phyloP scores from a whole-genome alignment of 1,140 invertebrate genomes.

The Bilobella aurantiaca region DNA sequence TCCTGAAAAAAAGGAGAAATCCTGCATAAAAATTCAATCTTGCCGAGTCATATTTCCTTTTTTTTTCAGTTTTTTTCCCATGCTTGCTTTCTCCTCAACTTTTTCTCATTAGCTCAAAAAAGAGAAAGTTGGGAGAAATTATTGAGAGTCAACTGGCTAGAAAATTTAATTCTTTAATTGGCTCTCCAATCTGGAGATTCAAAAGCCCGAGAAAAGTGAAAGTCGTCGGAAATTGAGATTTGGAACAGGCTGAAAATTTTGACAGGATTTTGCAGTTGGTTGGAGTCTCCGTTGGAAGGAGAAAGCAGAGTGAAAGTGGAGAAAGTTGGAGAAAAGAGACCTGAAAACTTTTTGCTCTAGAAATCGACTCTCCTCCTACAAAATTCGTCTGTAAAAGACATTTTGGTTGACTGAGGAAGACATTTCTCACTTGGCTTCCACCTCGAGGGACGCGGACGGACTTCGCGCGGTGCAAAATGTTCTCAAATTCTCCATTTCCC shows the following conservation, averaged over 20 bases:
- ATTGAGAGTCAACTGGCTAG: not conserved
- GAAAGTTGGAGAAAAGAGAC: not conserved
- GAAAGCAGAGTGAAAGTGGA: not conserved
- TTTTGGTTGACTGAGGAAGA: not conserved
- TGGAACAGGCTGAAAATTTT: not conserved
- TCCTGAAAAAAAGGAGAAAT: too few relatives aligned
- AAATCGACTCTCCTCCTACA: not conserved
- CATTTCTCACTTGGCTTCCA: not conserved
- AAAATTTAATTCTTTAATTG: slow-evolving; percentile 4
- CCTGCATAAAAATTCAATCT: too few relatives aligned
- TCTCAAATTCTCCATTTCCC: too few relatives aligned
- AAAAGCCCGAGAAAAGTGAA: not conserved
- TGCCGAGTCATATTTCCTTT: too few relatives aligned
- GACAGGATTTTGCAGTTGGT: slow-evolving; percentile 2
- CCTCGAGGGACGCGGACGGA: not conserved
- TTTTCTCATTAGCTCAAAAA: not conserved
- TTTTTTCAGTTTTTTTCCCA: too few relatives aligned
- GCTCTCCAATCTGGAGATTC: not conserved
- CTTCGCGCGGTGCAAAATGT: too few relatives aligned
- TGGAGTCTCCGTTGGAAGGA: not conserved
- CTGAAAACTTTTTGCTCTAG: not conserved
- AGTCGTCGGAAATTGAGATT: not conserved
- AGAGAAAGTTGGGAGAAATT: not conserved
- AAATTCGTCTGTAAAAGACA: slow-evolving; percentile 5
- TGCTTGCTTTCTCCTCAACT: too few relatives aligned